A percentile compares a stretch with the other conserved stretches of the same genome.
Conservation (phyloP, 2,113 vertebrate genomes). For the Lagopus leucura region DNA sequence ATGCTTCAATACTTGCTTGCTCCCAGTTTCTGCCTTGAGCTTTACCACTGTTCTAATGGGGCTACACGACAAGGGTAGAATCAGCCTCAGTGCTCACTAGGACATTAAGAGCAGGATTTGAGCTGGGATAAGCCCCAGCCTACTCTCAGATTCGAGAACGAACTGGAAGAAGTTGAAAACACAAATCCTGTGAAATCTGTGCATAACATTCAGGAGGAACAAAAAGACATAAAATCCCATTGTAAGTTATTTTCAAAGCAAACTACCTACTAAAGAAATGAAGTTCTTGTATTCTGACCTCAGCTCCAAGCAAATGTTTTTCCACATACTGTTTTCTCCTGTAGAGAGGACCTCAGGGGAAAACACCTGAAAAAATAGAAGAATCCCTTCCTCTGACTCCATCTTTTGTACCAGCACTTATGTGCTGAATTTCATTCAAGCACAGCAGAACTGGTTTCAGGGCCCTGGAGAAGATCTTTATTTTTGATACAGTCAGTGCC, state of each 20-base stretch:
- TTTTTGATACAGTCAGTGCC: neutral
- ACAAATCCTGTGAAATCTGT: neutral
- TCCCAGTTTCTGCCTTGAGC: neutral
- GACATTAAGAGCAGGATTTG: fast-evolving
- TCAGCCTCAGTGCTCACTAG: fast-evolving
- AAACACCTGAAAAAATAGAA: neutral
- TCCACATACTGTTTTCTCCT: neutral
- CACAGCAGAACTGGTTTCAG: neutral
- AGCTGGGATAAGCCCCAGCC: neutral
- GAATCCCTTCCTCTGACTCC: neutral
- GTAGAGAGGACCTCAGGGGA: neutral
- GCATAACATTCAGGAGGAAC: neutral
- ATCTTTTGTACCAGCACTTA: neutral
- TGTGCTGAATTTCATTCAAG: neutral
- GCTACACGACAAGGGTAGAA: fast-evolving
- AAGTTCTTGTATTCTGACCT: neutral
- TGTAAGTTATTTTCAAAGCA: neutral
- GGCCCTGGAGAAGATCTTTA: neutral
- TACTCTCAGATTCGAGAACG: neutral
- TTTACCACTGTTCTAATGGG: neutral
- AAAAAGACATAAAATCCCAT: neutral
- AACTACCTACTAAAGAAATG: neutral
- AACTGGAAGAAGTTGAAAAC: neutral
- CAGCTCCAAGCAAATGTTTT: neutral
- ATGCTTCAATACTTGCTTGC: fast-evolving